Conservation (phyloP, 2,888 invertebrate genomes). For the Drosophila maculinotata region DNA sequence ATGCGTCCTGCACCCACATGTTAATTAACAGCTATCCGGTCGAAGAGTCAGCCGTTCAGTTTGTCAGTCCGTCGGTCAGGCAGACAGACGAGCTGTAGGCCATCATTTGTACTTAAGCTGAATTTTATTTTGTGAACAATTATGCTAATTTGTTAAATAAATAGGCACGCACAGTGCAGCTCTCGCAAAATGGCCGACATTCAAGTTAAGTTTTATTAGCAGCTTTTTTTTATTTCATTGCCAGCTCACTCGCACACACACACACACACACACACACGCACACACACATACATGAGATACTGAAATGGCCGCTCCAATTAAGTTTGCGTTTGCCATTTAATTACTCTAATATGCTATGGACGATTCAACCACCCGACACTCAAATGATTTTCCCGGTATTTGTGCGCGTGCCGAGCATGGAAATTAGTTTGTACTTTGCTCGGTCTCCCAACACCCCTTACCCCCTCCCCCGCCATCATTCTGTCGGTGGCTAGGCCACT, state of each 20-base stretch:
- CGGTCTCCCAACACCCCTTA: constrained; percentile 7
- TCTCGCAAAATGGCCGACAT: constrained; percentile 64
- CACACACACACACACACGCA: constrained; percentile 19
- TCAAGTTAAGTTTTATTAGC: constrained; percentile 79
- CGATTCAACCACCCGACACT: constrained; percentile 43
- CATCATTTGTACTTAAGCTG: constrained; percentile 82
- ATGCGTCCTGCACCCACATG: constrained; percentile 78
- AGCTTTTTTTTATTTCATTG: constrained; percentile 76
- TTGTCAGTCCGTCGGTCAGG: not conserved
- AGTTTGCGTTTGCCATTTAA: constrained; percentile 81
- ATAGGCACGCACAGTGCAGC: constrained; percentile 65
- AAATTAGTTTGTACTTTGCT: constrained; percentile 74
- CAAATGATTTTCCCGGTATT: constrained; percentile 57
- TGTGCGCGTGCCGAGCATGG: constrained; percentile 76
- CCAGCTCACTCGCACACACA: constrained; percentile 39
- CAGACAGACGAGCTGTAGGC: constrained; percentile 10
- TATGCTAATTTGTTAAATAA: constrained; percentile 84
- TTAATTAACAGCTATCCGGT: constrained; percentile 67
- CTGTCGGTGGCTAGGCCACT: constrained; percentile 55
- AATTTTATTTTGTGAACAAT: constrained; percentile 83
- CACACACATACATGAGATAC: constrained; percentile 8
- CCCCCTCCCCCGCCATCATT: constrained; percentile 13
- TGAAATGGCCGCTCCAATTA: constrained; percentile 75
- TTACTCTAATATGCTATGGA: constrained; percentile 78
- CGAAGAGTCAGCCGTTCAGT: not conserved